Percentiles rank a stretch among this genome's conserved stretches.
Conservation (phyloP, 2,797 vertebrate genomes). For the Oreochromis mossambicus region DNA sequence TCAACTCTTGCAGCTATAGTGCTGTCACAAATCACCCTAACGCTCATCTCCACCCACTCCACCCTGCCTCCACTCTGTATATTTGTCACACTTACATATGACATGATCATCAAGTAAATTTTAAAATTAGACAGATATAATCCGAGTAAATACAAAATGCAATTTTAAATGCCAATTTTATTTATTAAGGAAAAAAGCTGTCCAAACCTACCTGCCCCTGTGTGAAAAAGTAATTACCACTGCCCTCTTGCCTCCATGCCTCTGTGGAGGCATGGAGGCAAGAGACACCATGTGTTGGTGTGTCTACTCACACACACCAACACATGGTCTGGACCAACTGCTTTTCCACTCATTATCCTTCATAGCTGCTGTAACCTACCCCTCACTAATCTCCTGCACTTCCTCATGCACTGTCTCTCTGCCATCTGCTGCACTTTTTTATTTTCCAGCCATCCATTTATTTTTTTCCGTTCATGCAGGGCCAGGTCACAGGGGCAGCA, state of each 20-base stretch:
- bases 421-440: neutral
- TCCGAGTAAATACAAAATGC: neutral
- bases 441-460: neutral
- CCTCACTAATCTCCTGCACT: neutral
- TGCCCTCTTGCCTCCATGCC: neutral
- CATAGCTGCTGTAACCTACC: neutral
- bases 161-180: neutral
- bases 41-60: neutral
- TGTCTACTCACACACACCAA: no score
- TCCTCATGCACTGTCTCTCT: neutral
- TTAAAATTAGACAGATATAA: neutral
- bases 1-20: neutral
- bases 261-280: no score
- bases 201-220: neutral
- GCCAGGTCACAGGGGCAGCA: neutral
- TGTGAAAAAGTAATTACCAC: neutral
- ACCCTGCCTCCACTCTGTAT: neutral
- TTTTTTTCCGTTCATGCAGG: fast-evolving
- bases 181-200: neutral
- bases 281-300: no score
- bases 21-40: neutral
- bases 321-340: neutral
- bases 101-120: neutral
- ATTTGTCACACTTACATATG: neutral
- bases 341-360: neutral